These are phyloP conservation scores for Ctenochaetus hawaiiensis DNA, from an alignment of 2,797 vertebrate species.

Conservation along the genomic window DNA sequence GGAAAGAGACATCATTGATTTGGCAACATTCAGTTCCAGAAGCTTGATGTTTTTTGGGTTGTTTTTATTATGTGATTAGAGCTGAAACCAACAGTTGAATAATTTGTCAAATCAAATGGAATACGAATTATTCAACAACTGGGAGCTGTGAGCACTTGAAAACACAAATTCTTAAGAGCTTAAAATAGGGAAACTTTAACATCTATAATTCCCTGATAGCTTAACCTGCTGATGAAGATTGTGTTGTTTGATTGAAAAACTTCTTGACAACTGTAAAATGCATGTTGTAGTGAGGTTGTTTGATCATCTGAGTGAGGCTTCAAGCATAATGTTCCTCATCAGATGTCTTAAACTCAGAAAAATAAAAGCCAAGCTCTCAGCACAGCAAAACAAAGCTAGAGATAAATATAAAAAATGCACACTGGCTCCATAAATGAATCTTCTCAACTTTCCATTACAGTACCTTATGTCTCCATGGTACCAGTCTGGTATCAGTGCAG, in stretches of 20 bases:
- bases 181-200: slow-evolving; percentile 10
- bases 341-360: background rate
- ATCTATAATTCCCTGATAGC: background rate
- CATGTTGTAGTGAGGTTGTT: background rate
- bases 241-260: background rate
- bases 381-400: background rate
- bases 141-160: background rate
- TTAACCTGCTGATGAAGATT: background rate
- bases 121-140: too few species aligned
- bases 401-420: background rate
- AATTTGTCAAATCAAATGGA: background rate
- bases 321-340: background rate
- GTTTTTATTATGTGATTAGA: background rate
- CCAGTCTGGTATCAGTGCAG: background rate
- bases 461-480: background rate
- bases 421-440: background rate
- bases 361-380: background rate
- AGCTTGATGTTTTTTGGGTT: too few species aligned
- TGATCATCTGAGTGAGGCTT: background rate
- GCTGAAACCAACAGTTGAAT: background rate
- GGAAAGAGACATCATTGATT: background rate
- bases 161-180: background rate
- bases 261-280: background rate
- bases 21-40: background rate
- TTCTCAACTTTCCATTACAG: background rate